phyloP scores from a whole-genome alignment of 53 echinoderm and acorn worm species.

The Zoroaster sp. region DNA sequence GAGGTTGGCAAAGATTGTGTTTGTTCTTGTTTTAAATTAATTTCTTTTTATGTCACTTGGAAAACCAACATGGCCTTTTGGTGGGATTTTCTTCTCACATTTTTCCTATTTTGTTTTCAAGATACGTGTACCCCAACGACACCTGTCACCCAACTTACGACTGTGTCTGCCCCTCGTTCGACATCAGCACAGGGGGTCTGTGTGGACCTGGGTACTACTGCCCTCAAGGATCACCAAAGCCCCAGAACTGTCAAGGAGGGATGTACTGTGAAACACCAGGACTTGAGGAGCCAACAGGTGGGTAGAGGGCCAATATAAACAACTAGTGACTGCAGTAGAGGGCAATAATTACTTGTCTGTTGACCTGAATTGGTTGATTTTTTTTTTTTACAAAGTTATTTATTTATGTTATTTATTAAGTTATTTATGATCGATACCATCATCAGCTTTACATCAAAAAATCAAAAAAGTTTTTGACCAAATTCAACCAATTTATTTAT shows the following conservation, averaged over 20 bases:
- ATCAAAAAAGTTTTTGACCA: too few species aligned
- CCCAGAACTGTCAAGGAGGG: constrained; percentile 77
- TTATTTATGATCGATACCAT: too few species aligned
- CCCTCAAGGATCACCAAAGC: constrained; percentile 73
- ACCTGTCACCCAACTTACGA: constrained; percentile 88
- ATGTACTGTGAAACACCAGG: constrained; percentile 98
- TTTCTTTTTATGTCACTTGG: too few species aligned
- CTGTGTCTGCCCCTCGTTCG: constrained; percentile 94
- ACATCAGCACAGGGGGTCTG: constrained; percentile 88
- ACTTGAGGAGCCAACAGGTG: constrained; percentile 81
- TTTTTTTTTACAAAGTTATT: too few species aligned
- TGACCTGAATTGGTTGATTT: too few species aligned
- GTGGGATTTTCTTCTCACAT: background rate
- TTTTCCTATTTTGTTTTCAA: background rate
- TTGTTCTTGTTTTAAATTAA: too few species aligned
- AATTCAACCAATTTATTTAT: too few species aligned
- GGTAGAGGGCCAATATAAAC: background rate
- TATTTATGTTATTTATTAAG: too few species aligned
- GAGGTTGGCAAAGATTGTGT: too few species aligned
- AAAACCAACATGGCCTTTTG: too few species aligned
- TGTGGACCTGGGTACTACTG: constrained; percentile 95
- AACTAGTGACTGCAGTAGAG: background rate
- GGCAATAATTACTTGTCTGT: background rate
- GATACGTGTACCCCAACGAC: constrained; percentile 71
- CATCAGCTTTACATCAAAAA: too few species aligned